Conservation (phyloP, 2,888 invertebrate genomes). For the Cheiracanthium punctorium region DNA sequence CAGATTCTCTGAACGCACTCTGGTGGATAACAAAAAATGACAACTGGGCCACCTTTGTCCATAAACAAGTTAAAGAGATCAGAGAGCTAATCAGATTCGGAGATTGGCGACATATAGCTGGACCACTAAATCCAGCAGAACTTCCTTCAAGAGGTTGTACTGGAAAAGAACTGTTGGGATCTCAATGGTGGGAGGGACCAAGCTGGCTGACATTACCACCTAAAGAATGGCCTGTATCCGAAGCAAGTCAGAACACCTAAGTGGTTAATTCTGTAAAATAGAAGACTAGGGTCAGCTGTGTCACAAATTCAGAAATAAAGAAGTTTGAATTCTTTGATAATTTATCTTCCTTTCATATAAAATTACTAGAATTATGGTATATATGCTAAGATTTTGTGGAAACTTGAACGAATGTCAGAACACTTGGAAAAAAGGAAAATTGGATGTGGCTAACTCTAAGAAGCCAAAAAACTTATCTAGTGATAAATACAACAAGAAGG, state of each 20-base stretch:
- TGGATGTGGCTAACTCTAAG: neutral
- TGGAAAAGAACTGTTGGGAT: neutral
- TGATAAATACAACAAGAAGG: too few relatives aligned
- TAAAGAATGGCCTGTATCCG: neutral
- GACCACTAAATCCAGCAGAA: neutral
- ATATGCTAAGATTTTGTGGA: neutral
- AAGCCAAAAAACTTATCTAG: too few relatives aligned
- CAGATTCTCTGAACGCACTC: neutral
- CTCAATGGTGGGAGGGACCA: neutral
- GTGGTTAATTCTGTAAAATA: neutral
- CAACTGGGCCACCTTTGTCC: neutral
- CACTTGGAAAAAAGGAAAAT: neutral
- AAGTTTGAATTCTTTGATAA: neutral
- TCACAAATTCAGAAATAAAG: neutral
- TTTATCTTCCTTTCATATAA: neutral
- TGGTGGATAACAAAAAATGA: neutral
- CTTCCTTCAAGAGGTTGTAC: neutral
- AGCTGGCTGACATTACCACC: neutral
- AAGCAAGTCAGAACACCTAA: neutral
- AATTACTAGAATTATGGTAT: neutral
- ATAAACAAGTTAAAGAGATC: neutral
- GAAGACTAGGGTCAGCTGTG: neutral
- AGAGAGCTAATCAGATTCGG: neutral
- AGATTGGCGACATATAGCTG: neutral
- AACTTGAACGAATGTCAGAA: neutral